Evolutionary conservation across 2,888 invertebrate genomes (phyloP).

Genomic region (Mythimna impura): DNA sequence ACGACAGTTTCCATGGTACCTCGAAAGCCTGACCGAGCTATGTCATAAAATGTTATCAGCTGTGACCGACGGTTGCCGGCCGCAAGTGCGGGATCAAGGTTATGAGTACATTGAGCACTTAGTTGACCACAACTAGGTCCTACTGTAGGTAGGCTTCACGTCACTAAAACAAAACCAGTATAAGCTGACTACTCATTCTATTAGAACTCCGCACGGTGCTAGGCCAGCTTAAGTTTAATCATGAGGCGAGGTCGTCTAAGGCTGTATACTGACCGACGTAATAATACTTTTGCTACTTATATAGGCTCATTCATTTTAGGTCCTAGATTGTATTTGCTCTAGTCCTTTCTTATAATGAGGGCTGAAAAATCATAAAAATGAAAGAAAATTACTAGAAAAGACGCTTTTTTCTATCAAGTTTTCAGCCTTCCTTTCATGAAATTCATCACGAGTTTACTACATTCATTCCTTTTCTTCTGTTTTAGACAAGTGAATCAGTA

Average conservation of each 20-base stretch:
- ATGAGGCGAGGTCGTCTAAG: background rate
- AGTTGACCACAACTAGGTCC: background rate
- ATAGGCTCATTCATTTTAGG: background rate
- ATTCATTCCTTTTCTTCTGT: background rate
- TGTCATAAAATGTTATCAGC: constrained; percentile 28
- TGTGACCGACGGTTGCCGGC: constrained; percentile 24
- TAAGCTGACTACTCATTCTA: background rate
- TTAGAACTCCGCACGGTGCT: background rate
- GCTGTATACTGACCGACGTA: background rate
- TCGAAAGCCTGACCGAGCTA: constrained; percentile 7
- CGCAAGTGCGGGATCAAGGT: background rate
- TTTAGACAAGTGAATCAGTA: background rate
- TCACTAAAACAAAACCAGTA: background rate
- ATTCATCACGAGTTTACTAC: background rate
- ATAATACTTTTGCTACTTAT: background rate
- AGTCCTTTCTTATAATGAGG: background rate
- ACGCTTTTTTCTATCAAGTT: background rate
- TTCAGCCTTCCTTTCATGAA: background rate
- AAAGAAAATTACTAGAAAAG: background rate
- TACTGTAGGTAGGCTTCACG: too few species aligned
- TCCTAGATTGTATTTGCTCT: background rate
- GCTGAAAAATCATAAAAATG: background rate
- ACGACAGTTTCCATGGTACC: background rate
- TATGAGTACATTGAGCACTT: constrained; percentile 5
- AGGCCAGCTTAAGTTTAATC: background rate